Base-by-base conservation (phyloP, 2,888 invertebrate genomes). In the Leptogaster cylindrica region DNA sequence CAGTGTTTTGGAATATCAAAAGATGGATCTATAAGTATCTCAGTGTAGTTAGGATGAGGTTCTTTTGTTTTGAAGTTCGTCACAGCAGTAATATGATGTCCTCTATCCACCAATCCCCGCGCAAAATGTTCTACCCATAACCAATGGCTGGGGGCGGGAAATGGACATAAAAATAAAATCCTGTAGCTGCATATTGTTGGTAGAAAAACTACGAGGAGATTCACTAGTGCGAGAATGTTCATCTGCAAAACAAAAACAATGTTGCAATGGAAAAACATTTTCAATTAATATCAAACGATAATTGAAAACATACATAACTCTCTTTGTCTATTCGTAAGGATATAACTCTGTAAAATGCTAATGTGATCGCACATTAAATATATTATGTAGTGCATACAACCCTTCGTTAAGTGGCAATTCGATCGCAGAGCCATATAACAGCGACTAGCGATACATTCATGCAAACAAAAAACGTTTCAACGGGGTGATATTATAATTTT, bases 131-230 rank as follows among this genome's bases (percentile, higher is more conserved):
- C 78, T 67, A 81, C 68, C 80, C 80, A 80, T 73, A 81, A 71
- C 81, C 81, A 81, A 70, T 81, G 81, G 68, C 81, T 81, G 2
- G 79, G 80, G 0, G 79, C 79, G 1, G 81, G 80, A 70, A 81
- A 81, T 1, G 79, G 80, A 0, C 77, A 78, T 77, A 81, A 76
- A 46, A 81, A 77, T 8, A 81, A 72, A 27, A 81, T 79, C 3
- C 78, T 77, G 44, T 73, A 75, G 7, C 50, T 6, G 28, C 1
- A 31, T 31, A 27, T 50, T 50, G 28, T 50, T 27, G 50, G 50
- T 7, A 25, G 50, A 2, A 50, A 4, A 1, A 27, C 7, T n/a
- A 50, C 10, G n/a, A 50, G 28, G 3, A 50, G 1, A 10, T 31
- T 8, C 31, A 31, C 6, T 8, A 50, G 14, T n/a, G n/a, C n/a